Base-by-base conservation (phyloP, 2,888 invertebrate species). In the Tridacna gigas region DNA sequence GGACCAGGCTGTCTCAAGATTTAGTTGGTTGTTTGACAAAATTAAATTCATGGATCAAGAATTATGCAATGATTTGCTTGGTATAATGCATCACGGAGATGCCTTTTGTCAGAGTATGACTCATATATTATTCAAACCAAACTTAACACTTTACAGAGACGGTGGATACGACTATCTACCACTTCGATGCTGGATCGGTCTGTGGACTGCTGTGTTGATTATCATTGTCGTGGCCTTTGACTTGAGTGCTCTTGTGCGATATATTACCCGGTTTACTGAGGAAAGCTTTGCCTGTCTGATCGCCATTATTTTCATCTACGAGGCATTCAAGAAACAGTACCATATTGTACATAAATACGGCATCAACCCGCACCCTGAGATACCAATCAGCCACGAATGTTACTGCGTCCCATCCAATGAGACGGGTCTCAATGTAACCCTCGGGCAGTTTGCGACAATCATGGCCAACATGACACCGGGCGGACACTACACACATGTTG, bases 271-370 rank as follows among this genome's bases (percentile, higher is more conserved):
- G 88, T 99, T 99, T 95, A 99, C 99, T 0, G 99, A 99, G 95
- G 99, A 99, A 95, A 99, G 98, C 95, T 99, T 99, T 94, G 99
- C 99, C 22, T 98, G 98, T 1, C 96, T 99, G 37, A 99, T 99
- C 94, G 99, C 99, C 56, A 97, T 99, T 93, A 99, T 99, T 94
- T 99, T 99, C 95, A 98, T 99, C 95, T 98, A 97, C 94, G 99
- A 99, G 96, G 99, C 99, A 78, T 96, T 99, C 90, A 98, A 98
- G 96, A 99, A 99, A 95, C 97, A 99, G 74, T 95, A 97, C 90
- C 96, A 97, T 73, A 93, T 94, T 56, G 74, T 85, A 4, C 80
- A 85, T 28, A 77, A 86, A 11, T 83, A 89, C 51, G 87, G 86
- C 18, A 81, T 86, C 28, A 86, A 86, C 37, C 77, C 80, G 0